Evolutionary conservation across 2,888 invertebrate species (phyloP).

Genomic region (Lypha dubia): DNA sequence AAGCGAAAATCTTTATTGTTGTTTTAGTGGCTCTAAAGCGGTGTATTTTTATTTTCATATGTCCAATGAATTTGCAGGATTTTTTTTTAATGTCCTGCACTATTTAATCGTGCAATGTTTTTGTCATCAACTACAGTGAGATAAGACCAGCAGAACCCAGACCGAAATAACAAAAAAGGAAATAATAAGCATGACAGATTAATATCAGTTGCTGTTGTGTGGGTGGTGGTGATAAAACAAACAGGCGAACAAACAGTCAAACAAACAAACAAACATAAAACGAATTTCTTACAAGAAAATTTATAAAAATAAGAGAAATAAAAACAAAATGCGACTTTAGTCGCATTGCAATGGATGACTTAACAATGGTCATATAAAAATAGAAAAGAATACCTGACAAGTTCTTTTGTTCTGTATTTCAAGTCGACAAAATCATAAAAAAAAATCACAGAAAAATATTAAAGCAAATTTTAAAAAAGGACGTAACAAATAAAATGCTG

Average conservation of each 20-base stretch:
- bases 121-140: conserved; percentile 7
- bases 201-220: conserved; percentile 12
- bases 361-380: conserved; percentile 63
- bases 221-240: conserved; percentile 2
- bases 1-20: conserved; percentile 14
- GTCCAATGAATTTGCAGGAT: conserved; percentile 19
- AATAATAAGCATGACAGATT: conserved; percentile 30
- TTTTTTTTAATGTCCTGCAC: conserved; percentile 1
- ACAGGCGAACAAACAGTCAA: too few species aligned
- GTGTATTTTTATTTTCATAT: conserved; percentile 19
- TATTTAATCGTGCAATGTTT: conserved; percentile 1
- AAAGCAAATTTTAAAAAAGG: not conserved
- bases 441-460: conserved; percentile 22
- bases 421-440: conserved; percentile 29
- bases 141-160: not conserved
- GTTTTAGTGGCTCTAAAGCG: not conserved
- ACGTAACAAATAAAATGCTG: conserved; percentile 33
- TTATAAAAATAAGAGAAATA: conserved; percentile 7
- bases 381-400: conserved; percentile 53
- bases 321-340: conserved; percentile 31
- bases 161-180: not conserved
- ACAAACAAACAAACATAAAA: too few species aligned
- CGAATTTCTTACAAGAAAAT: conserved; percentile 13
- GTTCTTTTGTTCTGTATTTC: conserved; percentile 53
- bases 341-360: conserved; percentile 48